phyloP scores from a whole-genome alignment of 2,797 vertebrate genomes.

The Acipenser transmontanus region DNA sequence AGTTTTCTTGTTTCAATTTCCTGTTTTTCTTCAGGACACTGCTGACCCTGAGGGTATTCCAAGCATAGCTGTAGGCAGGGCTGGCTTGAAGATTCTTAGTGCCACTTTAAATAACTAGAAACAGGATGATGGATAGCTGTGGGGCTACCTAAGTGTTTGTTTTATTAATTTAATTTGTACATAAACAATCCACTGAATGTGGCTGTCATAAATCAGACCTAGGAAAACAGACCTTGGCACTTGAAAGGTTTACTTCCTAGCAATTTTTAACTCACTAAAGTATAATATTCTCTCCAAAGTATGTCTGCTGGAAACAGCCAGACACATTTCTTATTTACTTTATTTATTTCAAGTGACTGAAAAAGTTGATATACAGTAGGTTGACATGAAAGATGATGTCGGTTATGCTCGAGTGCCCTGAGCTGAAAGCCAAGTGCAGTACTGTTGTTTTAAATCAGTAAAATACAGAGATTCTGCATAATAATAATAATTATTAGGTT shows the following conservation, averaged over 20 bases:
- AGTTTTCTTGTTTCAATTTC: conserved; percentile 25
- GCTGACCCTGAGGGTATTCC: conserved; percentile 48
- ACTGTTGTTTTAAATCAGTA: too few species aligned
- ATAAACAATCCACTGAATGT: conserved; percentile 33
- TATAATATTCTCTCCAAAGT: too few species aligned
- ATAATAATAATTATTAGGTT: too few species aligned
- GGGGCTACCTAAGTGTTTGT: conserved; percentile 56
- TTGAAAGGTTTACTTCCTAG: neutral
- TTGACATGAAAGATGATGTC: too few species aligned
- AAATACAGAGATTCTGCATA: too few species aligned
- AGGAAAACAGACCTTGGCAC: neutral
- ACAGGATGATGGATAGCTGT: conserved; percentile 46
- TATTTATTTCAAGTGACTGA: too few species aligned
- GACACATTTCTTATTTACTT: too few species aligned
- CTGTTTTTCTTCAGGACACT: conserved; percentile 39
- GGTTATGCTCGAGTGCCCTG: too few species aligned
- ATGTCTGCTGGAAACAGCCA: too few species aligned
- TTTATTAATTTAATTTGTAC: conserved; percentile 46
- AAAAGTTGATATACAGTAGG: too few species aligned
- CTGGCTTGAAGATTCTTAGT: conserved; percentile 46
- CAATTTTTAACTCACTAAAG: too few species aligned
- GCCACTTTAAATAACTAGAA: conserved; percentile 60
- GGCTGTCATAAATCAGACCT: conserved; percentile 41
- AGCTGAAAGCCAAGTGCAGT: too few species aligned
- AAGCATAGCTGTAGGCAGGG: conserved; percentile 45